Base-by-base conservation (phyloP, 2,113 vertebrate species). In the Phylloscopus trochilus region DNA sequence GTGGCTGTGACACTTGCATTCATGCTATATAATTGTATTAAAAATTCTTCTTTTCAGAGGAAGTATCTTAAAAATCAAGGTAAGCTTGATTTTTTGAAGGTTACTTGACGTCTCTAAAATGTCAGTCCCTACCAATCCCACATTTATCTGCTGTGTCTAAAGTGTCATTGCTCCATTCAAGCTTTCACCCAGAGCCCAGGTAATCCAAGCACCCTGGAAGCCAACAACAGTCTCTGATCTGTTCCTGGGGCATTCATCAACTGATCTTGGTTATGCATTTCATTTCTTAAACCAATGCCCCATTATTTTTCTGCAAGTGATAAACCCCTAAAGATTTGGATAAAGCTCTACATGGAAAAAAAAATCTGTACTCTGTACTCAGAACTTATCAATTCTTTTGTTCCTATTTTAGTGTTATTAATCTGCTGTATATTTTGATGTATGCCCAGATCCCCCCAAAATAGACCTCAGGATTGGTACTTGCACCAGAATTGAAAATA, bases 221-320 rank as follows among this genome's bases (percentile, higher is more conserved):
- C 14, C 35, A 93, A 7, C 60, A 14, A 1, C 3, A 1, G 16
- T 28, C 51, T 53, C 31, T 1, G 1, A 16, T 28, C 11, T 44
- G 7, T 11, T 73, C 7, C 3, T 12, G 30, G 1, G 33, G 9
- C 19, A 7, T 64, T 60, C 2, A 1, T 16, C 46, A 22, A 0
- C 11, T 4, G 5, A 35, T 9, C 19, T 69, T 24, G 13, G 33
- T 27, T 28, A 13, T 0, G 0, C 15, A 49, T 39, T 63, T 73
- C 21, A 9, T 39, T 51, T 52, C 64, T 73, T 55, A 22, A 91
- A 76, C n/a, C 6, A 18, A 9, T 10, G 15, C n/a, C 68, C 60
- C 33, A 30, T 3, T 35, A 52, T 49, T 64, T 31, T 37, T 24
- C 18, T 44, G 19, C 19, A 46, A 53, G 15, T 39, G 18, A 55